Evolutionary conservation across 1,140 invertebrate genomes (phyloP), one percentile per base, ranked within the genome.

Genomic region (Notospermus geniculatus): DNA sequence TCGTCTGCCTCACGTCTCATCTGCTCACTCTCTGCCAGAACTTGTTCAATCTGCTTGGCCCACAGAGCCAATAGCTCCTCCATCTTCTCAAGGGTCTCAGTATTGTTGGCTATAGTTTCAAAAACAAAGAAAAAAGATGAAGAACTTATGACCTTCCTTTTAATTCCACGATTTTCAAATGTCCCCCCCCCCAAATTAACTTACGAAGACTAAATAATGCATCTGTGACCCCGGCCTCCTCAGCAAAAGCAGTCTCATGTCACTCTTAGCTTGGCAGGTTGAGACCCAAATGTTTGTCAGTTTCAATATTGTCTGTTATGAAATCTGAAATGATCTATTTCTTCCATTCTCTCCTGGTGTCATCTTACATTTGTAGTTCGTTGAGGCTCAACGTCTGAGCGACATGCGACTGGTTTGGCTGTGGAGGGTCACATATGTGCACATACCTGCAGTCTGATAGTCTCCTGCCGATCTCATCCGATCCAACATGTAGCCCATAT

Each of bases 1-100:
- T 90, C 88, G 73, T 97, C 93, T 61, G 91, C 92, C 80, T 98
- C 95, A 56, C 91, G 87, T 64, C 94, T 85, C 57, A 98, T 86
- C 80, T 97, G 93, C 61, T 82, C 80, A 64, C 75, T 79, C 62
- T 82, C 79, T 5, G 75, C 74, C 19, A 81, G 60, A 7, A 83
- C 79, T 60, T 82, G 78, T 54, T 81, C 80, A 22, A 82, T 80
- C 66, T 82, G 77, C 52, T 75, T 76, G n/a, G 74, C 73, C 81
- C 81, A 83, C 2, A 70, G 68, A 0, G 50, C 59, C 25, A 80
- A 58, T 17, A 81, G 64, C 19, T 75, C 73, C 57, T 83, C 81
- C 39, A 81, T 55, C 54, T 80, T 76, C 54, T 79, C 77, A 29
- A 81, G 54, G 46, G 71, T 66, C 9, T 80, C 78, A 7, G 71